A percentile compares a stretch with the other conserved stretches of the same genome.
Evolutionary conservation across 2,888 invertebrate species (phyloP).

Genomic region (Dorcus parallelipipedus): DNA sequence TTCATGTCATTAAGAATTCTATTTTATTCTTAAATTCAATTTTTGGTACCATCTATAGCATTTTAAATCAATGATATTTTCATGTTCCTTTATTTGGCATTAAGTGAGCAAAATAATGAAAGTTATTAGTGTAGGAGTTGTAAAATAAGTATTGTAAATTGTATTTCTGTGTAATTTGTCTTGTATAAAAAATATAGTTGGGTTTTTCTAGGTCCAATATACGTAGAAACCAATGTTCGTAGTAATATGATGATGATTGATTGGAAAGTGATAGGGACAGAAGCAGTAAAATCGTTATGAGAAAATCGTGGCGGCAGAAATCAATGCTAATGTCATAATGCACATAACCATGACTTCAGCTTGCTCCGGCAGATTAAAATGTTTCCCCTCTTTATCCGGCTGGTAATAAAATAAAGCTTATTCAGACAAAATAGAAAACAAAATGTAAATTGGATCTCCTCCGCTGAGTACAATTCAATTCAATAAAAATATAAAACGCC

Average conservation of each 20-base stretch:
- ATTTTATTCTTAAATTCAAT: too few species aligned
- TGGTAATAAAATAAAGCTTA: constrained; percentile 29
- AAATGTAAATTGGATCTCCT: constrained; percentile 21
- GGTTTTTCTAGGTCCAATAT: too few species aligned
- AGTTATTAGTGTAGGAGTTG: too few species aligned
- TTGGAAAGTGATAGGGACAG: constrained; percentile 8
- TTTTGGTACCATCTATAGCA: too few species aligned
- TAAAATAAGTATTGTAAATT: too few species aligned
- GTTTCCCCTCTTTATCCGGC: constrained; percentile 25
- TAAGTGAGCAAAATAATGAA: too few species aligned
- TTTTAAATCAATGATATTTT: too few species aligned
- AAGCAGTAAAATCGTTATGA: constrained; percentile 14
- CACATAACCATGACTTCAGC: constrained; percentile 32
- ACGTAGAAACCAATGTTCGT: not conserved
- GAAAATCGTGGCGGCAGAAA: constrained; percentile 34
- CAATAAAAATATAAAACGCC: constrained; percentile 49
- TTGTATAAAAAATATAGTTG: too few species aligned
- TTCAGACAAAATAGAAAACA: constrained; percentile 26
- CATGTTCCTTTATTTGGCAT: too few species aligned
- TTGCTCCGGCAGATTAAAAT: constrained; percentile 12
- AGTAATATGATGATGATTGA: constrained; percentile 12
- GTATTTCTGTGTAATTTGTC: too few species aligned
- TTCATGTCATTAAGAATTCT: too few species aligned
- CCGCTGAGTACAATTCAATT: constrained; percentile 39
- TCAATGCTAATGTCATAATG: constrained; percentile 45